These are phyloP conservation scores for Chaitophorus viminalis DNA, from an alignment of 2,888 invertebrate genomes.

Conservation along the genomic window DNA sequence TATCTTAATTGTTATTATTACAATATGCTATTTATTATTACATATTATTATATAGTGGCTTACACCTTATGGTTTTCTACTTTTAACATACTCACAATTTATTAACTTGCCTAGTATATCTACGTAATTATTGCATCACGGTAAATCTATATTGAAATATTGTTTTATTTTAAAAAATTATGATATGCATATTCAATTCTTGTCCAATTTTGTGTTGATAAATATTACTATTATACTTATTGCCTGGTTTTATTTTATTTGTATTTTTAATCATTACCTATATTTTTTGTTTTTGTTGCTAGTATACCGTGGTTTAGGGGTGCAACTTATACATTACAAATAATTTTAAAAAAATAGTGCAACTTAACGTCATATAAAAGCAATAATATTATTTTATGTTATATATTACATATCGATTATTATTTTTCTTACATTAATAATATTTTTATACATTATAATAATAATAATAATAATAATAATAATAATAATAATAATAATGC, in stretches of 20 bases:
- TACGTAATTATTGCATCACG: conserved; percentile 51
- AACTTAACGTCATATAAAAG: conserved; percentile 48
- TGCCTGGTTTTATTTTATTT: conserved; percentile 43
- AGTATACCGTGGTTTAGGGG: conserved; percentile 43
- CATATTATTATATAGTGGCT: conserved; percentile 15
- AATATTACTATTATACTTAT: conserved; percentile 23
- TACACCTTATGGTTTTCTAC: conserved; percentile 34
- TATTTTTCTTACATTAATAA: conserved; percentile 21
- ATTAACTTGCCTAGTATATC: conserved; percentile 39
- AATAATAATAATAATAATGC: conserved; percentile 56
- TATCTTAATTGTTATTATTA: conserved; percentile 1
- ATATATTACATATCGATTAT: background rate
- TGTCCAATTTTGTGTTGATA: conserved; percentile 51
- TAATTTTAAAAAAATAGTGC: conserved; percentile 17
- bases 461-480: conserved; percentile 48
- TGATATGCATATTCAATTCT: conserved; percentile 45
- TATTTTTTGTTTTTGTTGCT: conserved; percentile 16
- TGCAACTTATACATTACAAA: conserved; percentile 15
- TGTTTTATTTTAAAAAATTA: conserved; percentile 24
- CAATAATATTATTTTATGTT: conserved; percentile 37
- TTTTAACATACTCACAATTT: background rate
- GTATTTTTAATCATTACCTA: conserved; percentile 17
- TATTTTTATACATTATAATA: background rate
- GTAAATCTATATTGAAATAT: conserved; percentile 42
- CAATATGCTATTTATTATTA: conserved; percentile 12